phyloP scores from a whole-genome alignment of 2,797 vertebrate species.

The Syngnathus acus region DNA sequence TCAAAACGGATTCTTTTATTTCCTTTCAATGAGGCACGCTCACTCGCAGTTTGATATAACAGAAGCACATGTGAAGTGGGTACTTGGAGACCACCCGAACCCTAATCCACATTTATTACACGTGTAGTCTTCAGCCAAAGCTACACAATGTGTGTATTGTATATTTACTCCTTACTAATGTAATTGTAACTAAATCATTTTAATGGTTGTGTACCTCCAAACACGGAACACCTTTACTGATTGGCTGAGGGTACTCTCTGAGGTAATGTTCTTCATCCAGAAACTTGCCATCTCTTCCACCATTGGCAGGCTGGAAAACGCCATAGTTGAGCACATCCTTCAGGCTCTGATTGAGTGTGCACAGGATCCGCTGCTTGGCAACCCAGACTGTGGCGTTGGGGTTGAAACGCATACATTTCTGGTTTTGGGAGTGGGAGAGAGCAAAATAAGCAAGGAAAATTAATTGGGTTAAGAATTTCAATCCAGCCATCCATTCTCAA shows the following conservation, averaged over 20 bases:
- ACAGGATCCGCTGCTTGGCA: conserved; percentile 88
- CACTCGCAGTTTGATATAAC: no score
- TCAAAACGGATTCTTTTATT: no score
- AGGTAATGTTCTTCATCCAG: conserved; percentile 87
- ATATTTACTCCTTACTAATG: not conserved
- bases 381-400: conserved; percentile 86
- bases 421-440: conserved; percentile 12
- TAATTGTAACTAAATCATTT: not conserved
- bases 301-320: conserved; percentile 85
- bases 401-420: conserved; percentile 93
- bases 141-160: not conserved
- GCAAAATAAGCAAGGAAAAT: not conserved
- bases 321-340: conserved; percentile 95
- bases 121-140: not conserved
- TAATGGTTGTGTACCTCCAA: conserved; percentile 78
- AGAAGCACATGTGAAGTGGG: no score
- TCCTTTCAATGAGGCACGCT: no score
- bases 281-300: conserved; percentile 85
- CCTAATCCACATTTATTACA: not conserved
- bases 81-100: not conserved
- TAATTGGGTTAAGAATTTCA: not conserved
- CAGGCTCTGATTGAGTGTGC: conserved; percentile 85
- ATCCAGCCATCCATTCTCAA: not conserved
- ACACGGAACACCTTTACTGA: conserved; percentile 78
- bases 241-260: conserved; percentile 85